Evolutionary conservation across 2,113 vertebrate species (phyloP), one percentile per base, ranked within the genome.

Genomic region (Varanus komodoensis): DNA sequence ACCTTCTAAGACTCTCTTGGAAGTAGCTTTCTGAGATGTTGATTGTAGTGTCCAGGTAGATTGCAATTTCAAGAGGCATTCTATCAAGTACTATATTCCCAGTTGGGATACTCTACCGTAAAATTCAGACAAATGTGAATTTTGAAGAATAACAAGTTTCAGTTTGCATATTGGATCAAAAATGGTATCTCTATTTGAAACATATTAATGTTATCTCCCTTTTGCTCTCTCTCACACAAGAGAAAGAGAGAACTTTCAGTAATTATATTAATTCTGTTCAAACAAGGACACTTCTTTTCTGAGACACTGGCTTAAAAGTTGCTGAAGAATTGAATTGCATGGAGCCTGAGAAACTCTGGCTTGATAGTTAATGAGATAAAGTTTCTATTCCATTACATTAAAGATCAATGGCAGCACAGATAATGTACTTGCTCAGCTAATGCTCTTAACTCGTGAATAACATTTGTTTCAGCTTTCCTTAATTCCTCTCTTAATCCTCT

Each of bases 401-500:
- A 90, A 91, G 52, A 92, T 23, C 90, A 27, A 61, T 79, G 50
- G 54, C 80, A 93, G 17, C 38, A 89, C 15, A 90, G 84, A 91
- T 80, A 73, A 93, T n/a, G 12, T 78, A 91, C 52, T 90, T 89
- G 87, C 75, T 92, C 89, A 77, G 8, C 84, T 95, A 95, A 93
- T 89, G 34, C 86, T 91, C 93, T 92, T 94, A 93, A 93, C 86
- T 90, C 34, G 48, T 38, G 81, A 93, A 91, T 29, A 93, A 82
- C 89, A 95, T 77, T 77, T 92, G 77, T 85, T 94, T 89, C 84
- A 93, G 89, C 89, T 92, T 79, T 94, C 52, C 1, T 11, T 92
- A 93, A 93, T 88, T 95, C 93, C 73, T 92, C 73, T 92, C 94
- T 93, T 92, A 95, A 96, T 94, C 83, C 74, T 1, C 25, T 92